Percentiles rank a stretch among this genome's conserved stretches.
These are phyloP conservation scores for Scaeva pyrastri DNA, from an alignment of 2,888 invertebrate genomes.

Conservation along the genomic window DNA sequence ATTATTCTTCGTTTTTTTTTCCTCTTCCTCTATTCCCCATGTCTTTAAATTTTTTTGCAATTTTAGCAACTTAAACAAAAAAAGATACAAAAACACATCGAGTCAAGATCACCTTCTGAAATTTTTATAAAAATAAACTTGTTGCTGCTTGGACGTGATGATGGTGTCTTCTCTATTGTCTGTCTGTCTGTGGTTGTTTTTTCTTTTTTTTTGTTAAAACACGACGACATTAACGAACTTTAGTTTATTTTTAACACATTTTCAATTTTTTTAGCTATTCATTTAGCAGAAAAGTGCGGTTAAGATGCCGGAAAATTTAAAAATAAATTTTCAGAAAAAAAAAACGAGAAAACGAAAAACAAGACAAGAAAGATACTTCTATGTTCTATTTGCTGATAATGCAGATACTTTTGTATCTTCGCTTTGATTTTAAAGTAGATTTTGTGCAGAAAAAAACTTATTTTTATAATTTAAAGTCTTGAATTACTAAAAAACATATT, in stretches of 20 bases:
- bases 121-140: constrained; percentile 60
- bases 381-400: neutral
- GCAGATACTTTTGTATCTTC: neutral
- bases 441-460: no score
- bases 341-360: neutral
- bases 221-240: constrained; percentile 47
- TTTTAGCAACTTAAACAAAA: constrained; percentile 31
- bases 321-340: constrained; percentile 11
- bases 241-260: constrained; percentile 46
- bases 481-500: no score
- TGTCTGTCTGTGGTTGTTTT: constrained; percentile 11
- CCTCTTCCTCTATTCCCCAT: constrained; percentile 37
- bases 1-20: constrained; percentile 27
- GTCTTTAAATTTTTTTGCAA: constrained; percentile 9
- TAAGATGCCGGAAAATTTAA: constrained; percentile 20
- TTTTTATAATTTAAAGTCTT: no score
- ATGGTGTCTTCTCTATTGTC: constrained; percentile 45
- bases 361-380: neutral
- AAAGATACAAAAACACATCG: constrained; percentile 45
- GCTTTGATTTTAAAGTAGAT: neutral
- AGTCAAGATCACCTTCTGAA: constrained; percentile 72
- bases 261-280: constrained; percentile 22
- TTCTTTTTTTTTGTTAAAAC: constrained; percentile 10
- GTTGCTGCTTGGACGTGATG: constrained; percentile 5
- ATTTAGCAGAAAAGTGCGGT: constrained; percentile 8